Percentiles rank a stretch among this genome's conserved stretches.
These are phyloP conservation scores for Vanessa atalanta DNA, from an alignment of 1,140 invertebrate species.

Conservation along the genomic window DNA sequence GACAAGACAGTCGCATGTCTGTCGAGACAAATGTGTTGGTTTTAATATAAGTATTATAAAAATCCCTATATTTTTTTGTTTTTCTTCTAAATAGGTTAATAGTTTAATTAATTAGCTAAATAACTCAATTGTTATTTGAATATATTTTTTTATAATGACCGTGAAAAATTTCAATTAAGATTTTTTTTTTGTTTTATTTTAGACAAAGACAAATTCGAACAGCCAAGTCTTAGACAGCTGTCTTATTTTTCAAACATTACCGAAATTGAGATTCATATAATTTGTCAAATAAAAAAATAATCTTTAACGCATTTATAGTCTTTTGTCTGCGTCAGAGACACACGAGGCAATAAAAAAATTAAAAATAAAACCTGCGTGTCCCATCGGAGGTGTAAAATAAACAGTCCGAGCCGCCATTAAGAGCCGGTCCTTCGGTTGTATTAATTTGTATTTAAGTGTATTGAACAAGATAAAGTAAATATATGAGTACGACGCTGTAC, in stretches of 20 bases:
- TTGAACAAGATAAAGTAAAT: conserved; percentile 80
- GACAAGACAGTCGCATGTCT: conserved; percentile 5
- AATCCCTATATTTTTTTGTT: too few species aligned
- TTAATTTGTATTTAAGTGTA: conserved; percentile 81
- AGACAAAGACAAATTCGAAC: too few species aligned
- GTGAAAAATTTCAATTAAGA: too few species aligned
- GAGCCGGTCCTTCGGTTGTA: conserved; percentile 73
- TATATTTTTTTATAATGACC: too few species aligned
- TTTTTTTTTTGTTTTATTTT: too few species aligned
- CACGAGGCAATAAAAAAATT: conserved; percentile 60
- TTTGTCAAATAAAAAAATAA: not conserved
- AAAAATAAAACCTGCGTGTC: conserved; percentile 69
- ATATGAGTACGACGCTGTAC: conserved; percentile 65
- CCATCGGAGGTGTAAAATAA: conserved; percentile 78
- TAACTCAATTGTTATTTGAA: too few species aligned
- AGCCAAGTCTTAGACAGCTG: too few species aligned
- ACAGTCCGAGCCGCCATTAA: conserved; percentile 74
- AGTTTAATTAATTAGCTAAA: too few species aligned
- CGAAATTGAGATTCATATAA: not conserved
- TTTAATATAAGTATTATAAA: too few species aligned
- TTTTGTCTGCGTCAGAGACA: conserved; percentile 27
- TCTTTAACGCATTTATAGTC: not conserved
- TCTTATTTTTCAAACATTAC: too few species aligned
- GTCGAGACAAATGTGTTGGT: not conserved
- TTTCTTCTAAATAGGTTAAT: too few species aligned